These are phyloP conservation scores for Valencia hispanica DNA, from an alignment of 2,797 vertebrate species.

Conservation along the genomic window DNA sequence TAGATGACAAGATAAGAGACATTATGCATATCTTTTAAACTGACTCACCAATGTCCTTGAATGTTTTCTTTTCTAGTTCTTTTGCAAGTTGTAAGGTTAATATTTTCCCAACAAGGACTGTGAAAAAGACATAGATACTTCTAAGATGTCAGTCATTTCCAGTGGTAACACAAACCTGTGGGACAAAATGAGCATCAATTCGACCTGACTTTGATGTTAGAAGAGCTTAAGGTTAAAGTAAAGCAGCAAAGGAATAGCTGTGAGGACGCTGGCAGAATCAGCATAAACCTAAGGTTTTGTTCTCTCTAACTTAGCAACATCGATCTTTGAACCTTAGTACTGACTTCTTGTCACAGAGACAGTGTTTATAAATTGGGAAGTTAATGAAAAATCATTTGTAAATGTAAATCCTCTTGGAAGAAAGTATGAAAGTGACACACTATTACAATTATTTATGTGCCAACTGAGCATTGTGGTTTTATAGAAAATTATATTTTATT, in stretches of 20 bases:
- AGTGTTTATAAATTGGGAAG: background rate
- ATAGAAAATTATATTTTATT: background rate
- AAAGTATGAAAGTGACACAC: background rate
- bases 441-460: background rate
- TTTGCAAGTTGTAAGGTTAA: background rate
- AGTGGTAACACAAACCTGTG: background rate
- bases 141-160: slow-evolving; percentile 12
- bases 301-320: slow-evolving; percentile 14
- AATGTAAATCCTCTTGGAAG: background rate
- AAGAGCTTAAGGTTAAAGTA: slow-evolving; percentile 8
- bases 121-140: slow-evolving; percentile 12
- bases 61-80: background rate
- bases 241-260: background rate
- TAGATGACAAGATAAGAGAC: background rate
- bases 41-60: background rate
- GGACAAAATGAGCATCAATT: background rate
- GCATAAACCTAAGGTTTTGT: slow-evolving; percentile 2
- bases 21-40: slow-evolving; percentile 6
- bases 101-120: background rate
- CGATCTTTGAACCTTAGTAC: slow-evolving; percentile 14
- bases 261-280: slow-evolving; percentile 3
- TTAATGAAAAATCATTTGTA: background rate
- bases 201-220: slow-evolving; percentile 14
- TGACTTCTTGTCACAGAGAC: background rate
- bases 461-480: background rate